phyloP scores from a whole-genome alignment of 2,888 invertebrate genomes.

The Ecliptopera silaceata region DNA sequence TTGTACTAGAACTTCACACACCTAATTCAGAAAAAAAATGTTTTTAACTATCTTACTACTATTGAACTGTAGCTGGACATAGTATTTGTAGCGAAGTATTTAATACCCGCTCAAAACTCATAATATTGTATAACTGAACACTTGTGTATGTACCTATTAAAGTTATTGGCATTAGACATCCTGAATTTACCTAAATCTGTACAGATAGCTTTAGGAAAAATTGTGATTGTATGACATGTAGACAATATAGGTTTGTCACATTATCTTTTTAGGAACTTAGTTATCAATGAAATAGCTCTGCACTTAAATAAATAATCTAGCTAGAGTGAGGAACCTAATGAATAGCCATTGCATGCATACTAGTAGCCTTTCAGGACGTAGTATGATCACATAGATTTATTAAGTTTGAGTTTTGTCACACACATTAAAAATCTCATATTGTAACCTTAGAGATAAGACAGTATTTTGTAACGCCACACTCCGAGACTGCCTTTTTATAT shows the following conservation, averaged over 20 bases:
- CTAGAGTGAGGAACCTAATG: conserved; percentile 69
- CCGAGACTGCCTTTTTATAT: conserved; percentile 83
- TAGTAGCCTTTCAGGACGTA: conserved; percentile 70
- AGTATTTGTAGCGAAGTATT: conserved; percentile 66
- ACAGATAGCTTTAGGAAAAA: conserved; percentile 83
- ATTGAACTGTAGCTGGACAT: conserved; percentile 52
- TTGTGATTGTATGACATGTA: conserved; percentile 83
- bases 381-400: conserved; percentile 77
- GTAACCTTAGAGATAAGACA: conserved; percentile 79
- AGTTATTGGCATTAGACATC: conserved; percentile 67
- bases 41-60: conserved; percentile 53
- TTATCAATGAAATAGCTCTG: conserved; percentile 70
- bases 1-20: conserved; percentile 54
- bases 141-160: conserved; percentile 34
- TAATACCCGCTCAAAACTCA: conserved; percentile 66
- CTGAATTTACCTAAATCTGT: conserved; percentile 72
- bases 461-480: conserved; percentile 80
- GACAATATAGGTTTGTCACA: conserved; percentile 83
- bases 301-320: conserved; percentile 70
- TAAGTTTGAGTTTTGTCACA: conserved; percentile 80
- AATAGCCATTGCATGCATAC: conserved; percentile 71
- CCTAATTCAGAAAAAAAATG: conserved; percentile 59
- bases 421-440: conserved; percentile 81
- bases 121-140: conserved; percentile 49
- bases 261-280: conserved; percentile 77